Evolutionary conservation across 1,140 invertebrate genomes (phyloP).

Genomic region (Drosophila kurseongensis): DNA sequence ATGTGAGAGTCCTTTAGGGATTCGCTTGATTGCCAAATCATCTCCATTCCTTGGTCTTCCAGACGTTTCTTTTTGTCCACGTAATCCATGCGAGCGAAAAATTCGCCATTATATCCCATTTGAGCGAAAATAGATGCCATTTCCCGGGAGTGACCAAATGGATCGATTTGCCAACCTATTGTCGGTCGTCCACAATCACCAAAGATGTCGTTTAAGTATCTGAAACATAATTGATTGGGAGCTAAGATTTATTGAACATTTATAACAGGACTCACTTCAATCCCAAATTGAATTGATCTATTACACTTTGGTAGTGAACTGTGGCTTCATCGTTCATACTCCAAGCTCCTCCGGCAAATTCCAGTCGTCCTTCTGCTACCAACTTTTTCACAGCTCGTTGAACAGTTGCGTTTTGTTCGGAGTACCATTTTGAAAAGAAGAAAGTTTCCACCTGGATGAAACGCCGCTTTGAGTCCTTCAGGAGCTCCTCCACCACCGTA

Average conservation of each 20-base stretch:
- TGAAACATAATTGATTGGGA: conserved; percentile 49
- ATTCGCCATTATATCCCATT: conserved; percentile 94
- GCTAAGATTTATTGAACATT: not conserved
- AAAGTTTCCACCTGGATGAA: conserved; percentile 93
- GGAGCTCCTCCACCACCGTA: conserved; percentile 92
- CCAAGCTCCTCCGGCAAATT: conserved; percentile 95
- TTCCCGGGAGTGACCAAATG: conserved; percentile 96
- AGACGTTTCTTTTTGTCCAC: conserved; percentile 91
- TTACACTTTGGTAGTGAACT: conserved; percentile 95
- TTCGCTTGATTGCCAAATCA: conserved; percentile 87
- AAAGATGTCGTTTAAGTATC: conserved; percentile 91
- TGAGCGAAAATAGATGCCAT: conserved; percentile 93
- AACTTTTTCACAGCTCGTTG: conserved; percentile 87
- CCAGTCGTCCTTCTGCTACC: conserved; percentile 91
- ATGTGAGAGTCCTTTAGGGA: conserved; percentile 87
- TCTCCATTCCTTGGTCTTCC: conserved; percentile 85
- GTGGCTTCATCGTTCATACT: conserved; percentile 97
- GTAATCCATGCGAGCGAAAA: conserved; percentile 95
- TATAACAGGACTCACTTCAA: conserved; percentile 86
- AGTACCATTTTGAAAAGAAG: conserved; percentile 97
- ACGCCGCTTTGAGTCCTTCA: conserved; percentile 89
- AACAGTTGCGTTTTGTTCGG: conserved; percentile 88
- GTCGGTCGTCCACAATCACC: conserved; percentile 92
- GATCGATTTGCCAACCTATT: conserved; percentile 97
- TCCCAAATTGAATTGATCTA: conserved; percentile 96